Evolutionary conservation across 2,888 invertebrate species (phyloP), one percentile per base, ranked within the genome.

Genomic region (Pristionchus mayeri): DNA sequence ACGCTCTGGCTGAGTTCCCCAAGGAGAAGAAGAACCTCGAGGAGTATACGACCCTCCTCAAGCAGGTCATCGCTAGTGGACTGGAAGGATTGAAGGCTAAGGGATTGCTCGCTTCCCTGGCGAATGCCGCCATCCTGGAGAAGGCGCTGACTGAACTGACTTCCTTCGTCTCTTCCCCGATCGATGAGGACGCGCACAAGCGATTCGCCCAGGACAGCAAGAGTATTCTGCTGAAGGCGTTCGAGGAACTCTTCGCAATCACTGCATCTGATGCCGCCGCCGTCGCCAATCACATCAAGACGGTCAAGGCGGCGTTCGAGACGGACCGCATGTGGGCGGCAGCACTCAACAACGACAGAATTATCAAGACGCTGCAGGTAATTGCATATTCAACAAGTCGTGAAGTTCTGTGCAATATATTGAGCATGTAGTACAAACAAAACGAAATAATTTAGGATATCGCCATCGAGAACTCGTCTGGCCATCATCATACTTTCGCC

Each of bases 401-500:
- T n/a, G n/a, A n/a, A n/a, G n/a, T n/a, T n/a, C n/a, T 44, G 44
- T 44, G 44, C 44, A 44, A 44, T 44, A 44, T 13, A 44, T 44
- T 44, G 44, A 6, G 6, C 44, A 44, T 44, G 6, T 13, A 44
- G 13, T 44, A 44, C 6, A 44, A n/a, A n/a, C n/a, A n/a, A 9
- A 44, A 9, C 44, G 44, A 9, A 9, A 44, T 44, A 6, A 78
- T 88, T 37, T 88, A 92, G 89, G 92, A 92, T 84, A 90, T 92
- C 67, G 91, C 90, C 86, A 88, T 91, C 67, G 93, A 93, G 87
- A 93, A 93, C 87, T 91, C 92, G 13, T 90, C 92, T 82, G 91
- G 91, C 30, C 91, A 93, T 85, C 87, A 90, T 84, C 87, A 88
- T 75, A 88, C 88, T 63, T 90, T 89, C 87, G 88, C 88, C 60